These are phyloP conservation scores for Drosophila acutilabella DNA, from an alignment of 2,888 invertebrate species.

Conservation along the genomic window DNA sequence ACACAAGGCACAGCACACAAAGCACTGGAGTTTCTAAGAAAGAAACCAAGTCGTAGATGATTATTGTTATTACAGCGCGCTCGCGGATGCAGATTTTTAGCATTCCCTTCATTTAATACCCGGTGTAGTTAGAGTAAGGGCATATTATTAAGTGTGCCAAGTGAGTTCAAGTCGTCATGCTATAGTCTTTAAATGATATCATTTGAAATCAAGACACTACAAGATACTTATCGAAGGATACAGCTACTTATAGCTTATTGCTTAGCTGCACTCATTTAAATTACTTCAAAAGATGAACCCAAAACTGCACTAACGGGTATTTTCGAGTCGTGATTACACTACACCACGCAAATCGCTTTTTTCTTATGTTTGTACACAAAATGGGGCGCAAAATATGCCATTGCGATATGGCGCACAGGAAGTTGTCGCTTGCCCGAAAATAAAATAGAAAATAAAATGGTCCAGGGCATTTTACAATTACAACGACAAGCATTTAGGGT, in stretches of 20 bases:
- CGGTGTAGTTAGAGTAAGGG: not conserved
- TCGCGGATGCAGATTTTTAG: slow-evolving; percentile 62
- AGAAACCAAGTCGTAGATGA: slow-evolving; percentile 36
- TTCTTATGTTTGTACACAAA: slow-evolving; percentile 11
- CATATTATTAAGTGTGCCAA: no score
- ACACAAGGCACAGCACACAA: slow-evolving; percentile 47
- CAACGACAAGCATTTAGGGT: slow-evolving; percentile 56
- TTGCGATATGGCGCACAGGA: slow-evolving; percentile 43
- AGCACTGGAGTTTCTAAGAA: slow-evolving; percentile 32
- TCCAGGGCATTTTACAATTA: slow-evolving; percentile 74
- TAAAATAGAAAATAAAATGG: slow-evolving; percentile 74
- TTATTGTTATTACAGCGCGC: slow-evolving; percentile 61
- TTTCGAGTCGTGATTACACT: not conserved
- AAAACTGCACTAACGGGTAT: not conserved
- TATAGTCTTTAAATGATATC: no score
- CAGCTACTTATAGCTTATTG: not conserved
- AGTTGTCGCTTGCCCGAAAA: slow-evolving; percentile 47
- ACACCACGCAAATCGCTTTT: not conserved
- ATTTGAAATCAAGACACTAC: no score
- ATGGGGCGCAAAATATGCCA: slow-evolving; percentile 64
- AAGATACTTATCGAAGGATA: not conserved
- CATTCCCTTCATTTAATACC: slow-evolving; percentile 29
- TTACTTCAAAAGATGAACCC: not conserved
- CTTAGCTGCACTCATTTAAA: not conserved
- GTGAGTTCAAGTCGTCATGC: no score